phyloP scores from a whole-genome alignment of 2,888 invertebrate species.

The Limnephilus lunatus region DNA sequence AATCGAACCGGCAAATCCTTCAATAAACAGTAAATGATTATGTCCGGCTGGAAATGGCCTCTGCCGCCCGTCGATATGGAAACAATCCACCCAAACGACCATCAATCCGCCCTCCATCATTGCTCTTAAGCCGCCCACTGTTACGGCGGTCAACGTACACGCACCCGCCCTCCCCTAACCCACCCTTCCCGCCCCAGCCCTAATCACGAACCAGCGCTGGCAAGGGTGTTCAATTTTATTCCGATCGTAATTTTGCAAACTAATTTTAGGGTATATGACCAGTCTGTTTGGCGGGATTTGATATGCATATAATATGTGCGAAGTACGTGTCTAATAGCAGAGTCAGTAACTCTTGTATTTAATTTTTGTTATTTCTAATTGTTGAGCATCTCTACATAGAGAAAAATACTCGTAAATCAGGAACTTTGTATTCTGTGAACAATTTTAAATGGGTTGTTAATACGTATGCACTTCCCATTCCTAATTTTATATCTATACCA shows the following conservation, averaged over 20 bases:
- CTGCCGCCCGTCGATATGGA: slow-evolving; percentile 66
- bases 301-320: slow-evolving; percentile 36
- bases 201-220: slow-evolving; percentile 55
- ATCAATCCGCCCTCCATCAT: slow-evolving; percentile 67
- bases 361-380: background rate
- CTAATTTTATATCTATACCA: no score
- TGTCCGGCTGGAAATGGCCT: slow-evolving; percentile 64
- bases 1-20: slow-evolving; percentile 66
- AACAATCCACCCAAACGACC: slow-evolving; percentile 66
- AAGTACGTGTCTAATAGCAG: background rate
- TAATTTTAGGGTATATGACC: slow-evolving; percentile 51
- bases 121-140: slow-evolving; percentile 64
- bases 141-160: slow-evolving; percentile 50
- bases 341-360: background rate
- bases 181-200: slow-evolving; percentile 28
- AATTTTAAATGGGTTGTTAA: no score
- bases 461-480: no score
- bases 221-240: slow-evolving; percentile 61
- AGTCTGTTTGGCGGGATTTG: slow-evolving; percentile 37
- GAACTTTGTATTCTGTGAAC: no score
- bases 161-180: slow-evolving; percentile 2
- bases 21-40: slow-evolving; percentile 66
- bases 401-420: no score
- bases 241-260: slow-evolving; percentile 59
- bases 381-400: no score